Percentiles rank a stretch among this genome's conserved stretches.
These are phyloP conservation scores for Sarcophaga bullata DNA, from an alignment of 1,140 invertebrate genomes.

Conservation along the genomic window DNA sequence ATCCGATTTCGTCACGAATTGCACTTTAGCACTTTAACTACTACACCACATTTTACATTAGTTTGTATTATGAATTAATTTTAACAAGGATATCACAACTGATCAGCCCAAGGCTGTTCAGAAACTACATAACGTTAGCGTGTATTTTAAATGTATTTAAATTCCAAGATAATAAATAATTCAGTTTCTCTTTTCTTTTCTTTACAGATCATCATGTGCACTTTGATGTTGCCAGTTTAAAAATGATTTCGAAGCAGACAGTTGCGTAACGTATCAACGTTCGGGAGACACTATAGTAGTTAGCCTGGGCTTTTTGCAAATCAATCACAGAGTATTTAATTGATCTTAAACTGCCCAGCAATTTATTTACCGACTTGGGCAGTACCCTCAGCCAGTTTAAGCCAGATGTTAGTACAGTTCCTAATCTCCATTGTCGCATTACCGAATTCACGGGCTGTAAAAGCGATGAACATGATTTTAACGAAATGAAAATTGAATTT, in stretches of 20 bases:
- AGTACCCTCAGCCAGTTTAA: constrained; percentile 50
- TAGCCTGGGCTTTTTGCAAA: constrained; percentile 65
- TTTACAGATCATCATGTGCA: constrained; percentile 65
- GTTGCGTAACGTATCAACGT: constrained; percentile 63
- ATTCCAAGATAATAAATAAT: no score
- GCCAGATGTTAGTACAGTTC: constrained; percentile 56
- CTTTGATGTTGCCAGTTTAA: constrained; percentile 56
- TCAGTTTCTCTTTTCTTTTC: background rate
- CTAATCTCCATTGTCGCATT: constrained; percentile 63
- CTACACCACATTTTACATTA: no score
- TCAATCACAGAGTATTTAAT: constrained; percentile 64
- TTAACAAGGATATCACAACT: no score
- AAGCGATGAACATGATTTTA: constrained; percentile 58
- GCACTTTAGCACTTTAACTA: no score
- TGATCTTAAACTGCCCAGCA: constrained; percentile 59
- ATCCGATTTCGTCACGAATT: no score
- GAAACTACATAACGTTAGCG: no score
- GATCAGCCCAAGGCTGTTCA: no score
- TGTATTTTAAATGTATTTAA: no score
- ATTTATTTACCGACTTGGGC: constrained; percentile 53
- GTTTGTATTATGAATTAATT: no score
- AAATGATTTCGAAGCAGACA: constrained; percentile 62
- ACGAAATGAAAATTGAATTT: constrained; percentile 68
- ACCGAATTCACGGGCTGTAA: constrained; percentile 57
- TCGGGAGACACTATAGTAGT: constrained; percentile 59